Percentiles rank a stretch among this genome's conserved stretches.
phyloP scores from a whole-genome alignment of 2,888 invertebrate species.

The Nysson spinosus region DNA sequence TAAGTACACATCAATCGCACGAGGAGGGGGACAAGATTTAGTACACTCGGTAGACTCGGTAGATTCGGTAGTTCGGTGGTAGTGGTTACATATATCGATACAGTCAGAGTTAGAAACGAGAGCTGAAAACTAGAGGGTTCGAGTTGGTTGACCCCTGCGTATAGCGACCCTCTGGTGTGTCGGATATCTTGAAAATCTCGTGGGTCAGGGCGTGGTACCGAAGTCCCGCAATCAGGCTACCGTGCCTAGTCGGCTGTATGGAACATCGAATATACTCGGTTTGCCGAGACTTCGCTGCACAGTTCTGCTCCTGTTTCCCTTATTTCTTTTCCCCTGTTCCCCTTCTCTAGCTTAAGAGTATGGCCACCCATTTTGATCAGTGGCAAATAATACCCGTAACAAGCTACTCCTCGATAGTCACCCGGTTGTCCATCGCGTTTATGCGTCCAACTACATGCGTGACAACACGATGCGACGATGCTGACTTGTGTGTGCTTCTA shows the following conservation, averaged over 20 bases:
- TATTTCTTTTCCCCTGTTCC: not conserved
- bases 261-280: too few species aligned
- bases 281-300: not conserved
- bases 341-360: slow-evolving; percentile 4
- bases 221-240: slow-evolving; percentile 46
- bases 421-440: slow-evolving; percentile 31
- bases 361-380: slow-evolving; percentile 55
- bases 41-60: too few species aligned
- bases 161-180: slow-evolving; percentile 44
- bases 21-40: too few species aligned
- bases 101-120: slow-evolving; percentile 19
- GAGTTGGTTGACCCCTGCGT: slow-evolving; percentile 57
- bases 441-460: not conserved
- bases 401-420: slow-evolving; percentile 46
- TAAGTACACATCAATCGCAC: slow-evolving; percentile 19
- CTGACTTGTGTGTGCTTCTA: slow-evolving; percentile 1
- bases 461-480: too few species aligned
- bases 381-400: slow-evolving; percentile 61
- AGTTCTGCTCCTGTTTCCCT: not conserved
- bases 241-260: slow-evolving; percentile 12
- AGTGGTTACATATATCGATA: slow-evolving; percentile 28
- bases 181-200: slow-evolving; percentile 62
- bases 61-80: too few species aligned
- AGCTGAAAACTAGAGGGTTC: slow-evolving; percentile 43
- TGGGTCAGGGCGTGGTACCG: slow-evolving; percentile 60